A percentile compares a stretch with the other conserved stretches of the same genome.
These are phyloP conservation scores for Phenganax stokvisi DNA, from an alignment of 92 coral and sea anemone genomes.

Conservation along the genomic window DNA sequence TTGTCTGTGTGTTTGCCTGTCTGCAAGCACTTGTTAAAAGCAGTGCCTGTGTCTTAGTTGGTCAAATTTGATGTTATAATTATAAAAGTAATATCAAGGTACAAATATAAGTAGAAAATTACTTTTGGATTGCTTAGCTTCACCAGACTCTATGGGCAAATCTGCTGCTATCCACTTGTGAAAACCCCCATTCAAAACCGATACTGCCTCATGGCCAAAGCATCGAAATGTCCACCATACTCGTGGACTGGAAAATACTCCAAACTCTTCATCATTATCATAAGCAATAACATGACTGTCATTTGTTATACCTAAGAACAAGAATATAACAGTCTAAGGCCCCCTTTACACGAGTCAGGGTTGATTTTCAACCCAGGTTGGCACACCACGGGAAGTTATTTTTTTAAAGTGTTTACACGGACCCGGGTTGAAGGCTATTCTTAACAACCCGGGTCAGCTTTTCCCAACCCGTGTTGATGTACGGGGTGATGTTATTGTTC, in stretches of 20 bases:
- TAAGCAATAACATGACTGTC: constrained; percentile 85
- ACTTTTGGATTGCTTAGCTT: constrained; percentile 38
- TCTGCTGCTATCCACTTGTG: constrained; percentile 69
- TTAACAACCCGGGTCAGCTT: too few species aligned
- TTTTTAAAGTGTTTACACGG: too few species aligned
- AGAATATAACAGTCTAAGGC: neutral
- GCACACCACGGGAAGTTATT: too few species aligned
- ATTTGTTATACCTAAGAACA: constrained; percentile 50
- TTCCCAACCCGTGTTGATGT: too few species aligned
- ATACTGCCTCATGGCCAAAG: constrained; percentile 79
- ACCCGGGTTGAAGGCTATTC: too few species aligned
- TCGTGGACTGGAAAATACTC: constrained; percentile 83
- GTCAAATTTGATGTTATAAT: neutral
- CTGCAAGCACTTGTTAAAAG: too few species aligned
- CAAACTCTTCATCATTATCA: constrained; percentile 65
- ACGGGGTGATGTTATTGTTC: too few species aligned
- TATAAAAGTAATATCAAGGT: too few species aligned
- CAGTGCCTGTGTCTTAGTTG: neutral
- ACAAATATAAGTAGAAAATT: neutral
- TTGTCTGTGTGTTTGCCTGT: too few species aligned
- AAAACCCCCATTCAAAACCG: constrained; percentile 86
- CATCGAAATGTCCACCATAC: constrained; percentile 94
- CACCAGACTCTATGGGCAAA: constrained; percentile 61
- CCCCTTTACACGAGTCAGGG: too few species aligned
- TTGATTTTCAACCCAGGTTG: too few species aligned